Evolutionary conservation across 2,888 invertebrate species (phyloP).

Genomic region (Brassicogethes aeneus): DNA sequence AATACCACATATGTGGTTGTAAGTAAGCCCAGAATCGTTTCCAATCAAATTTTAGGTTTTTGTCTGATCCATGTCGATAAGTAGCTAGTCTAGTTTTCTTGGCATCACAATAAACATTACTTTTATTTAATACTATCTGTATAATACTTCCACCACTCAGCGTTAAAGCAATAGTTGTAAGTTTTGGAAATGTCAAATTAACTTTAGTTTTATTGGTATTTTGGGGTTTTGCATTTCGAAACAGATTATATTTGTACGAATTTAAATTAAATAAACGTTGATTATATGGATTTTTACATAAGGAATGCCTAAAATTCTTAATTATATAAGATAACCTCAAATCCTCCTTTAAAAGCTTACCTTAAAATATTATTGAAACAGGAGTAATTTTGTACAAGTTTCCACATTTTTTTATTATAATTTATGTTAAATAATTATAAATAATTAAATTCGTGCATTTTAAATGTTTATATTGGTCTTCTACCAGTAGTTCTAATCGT

Average conservation of each 20-base stretch:
- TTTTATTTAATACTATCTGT: conserved; percentile 19
- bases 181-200: conserved; percentile 8
- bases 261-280: not conserved
- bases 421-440: no score
- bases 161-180: conserved; percentile 16
- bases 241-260: not conserved
- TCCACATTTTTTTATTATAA: conserved; percentile 1
- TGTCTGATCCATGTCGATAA: conserved; percentile 35
- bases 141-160: conserved; percentile 18
- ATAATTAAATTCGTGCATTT: no score
- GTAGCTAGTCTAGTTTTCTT: conserved; percentile 31
- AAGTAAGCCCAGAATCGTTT: conserved; percentile 61
- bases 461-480: no score
- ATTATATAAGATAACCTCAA: conserved; percentile 1
- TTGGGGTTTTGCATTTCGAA: not conserved
- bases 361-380: not conserved
- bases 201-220: not conserved
- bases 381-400: not conserved
- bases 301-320: conserved; percentile 1
- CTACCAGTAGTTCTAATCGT: no score
- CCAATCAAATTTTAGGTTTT: conserved; percentile 68
- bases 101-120: conserved; percentile 28
- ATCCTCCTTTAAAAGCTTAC: not conserved
- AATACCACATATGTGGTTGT: conserved; percentile 65
- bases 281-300: not conserved